Evolutionary conservation across 2,888 invertebrate genomes (phyloP).

Genomic region (Rhagonycha fulva): DNA sequence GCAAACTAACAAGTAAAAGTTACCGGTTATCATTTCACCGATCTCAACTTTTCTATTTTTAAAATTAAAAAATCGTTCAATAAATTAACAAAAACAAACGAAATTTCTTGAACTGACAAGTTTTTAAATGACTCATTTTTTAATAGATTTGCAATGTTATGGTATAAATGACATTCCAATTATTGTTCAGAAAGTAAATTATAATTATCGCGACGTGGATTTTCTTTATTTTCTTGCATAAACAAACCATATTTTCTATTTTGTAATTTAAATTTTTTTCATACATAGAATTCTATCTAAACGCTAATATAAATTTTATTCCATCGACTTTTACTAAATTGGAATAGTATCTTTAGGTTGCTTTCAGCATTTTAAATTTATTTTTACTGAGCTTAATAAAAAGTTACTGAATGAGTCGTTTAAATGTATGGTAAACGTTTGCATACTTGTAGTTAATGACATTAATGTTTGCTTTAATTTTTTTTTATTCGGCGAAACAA

Average conservation of each 20-base stretch:
- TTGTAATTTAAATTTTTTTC: constrained; percentile 14
- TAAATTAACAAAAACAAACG: too few species aligned
- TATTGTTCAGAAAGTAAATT: background rate
- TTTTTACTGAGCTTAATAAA: constrained; percentile 16
- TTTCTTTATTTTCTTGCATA: background rate
- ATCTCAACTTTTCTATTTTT: background rate
- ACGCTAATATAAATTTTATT: constrained; percentile 22
- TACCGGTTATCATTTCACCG: background rate
- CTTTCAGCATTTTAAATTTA: constrained; percentile 17
- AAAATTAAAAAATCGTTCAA: background rate
- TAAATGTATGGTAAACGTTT: background rate
- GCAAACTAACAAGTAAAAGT: background rate
- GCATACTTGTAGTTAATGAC: background rate
- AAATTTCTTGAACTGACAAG: too few species aligned
- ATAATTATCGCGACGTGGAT: background rate
- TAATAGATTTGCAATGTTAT: too few species aligned
- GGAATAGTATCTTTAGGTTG: constrained; percentile 13
- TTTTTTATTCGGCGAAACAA: background rate
- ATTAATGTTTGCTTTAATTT: background rate
- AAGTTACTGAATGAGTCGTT: constrained; percentile 8
- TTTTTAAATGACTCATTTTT: too few species aligned
- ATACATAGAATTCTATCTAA: constrained; percentile 9
- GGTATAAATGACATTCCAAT: background rate
- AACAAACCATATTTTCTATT: background rate
- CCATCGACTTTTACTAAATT: constrained; percentile 26